Base-by-base conservation (phyloP, 2,797 vertebrate species). In the Eulemur mongoz region DNA sequence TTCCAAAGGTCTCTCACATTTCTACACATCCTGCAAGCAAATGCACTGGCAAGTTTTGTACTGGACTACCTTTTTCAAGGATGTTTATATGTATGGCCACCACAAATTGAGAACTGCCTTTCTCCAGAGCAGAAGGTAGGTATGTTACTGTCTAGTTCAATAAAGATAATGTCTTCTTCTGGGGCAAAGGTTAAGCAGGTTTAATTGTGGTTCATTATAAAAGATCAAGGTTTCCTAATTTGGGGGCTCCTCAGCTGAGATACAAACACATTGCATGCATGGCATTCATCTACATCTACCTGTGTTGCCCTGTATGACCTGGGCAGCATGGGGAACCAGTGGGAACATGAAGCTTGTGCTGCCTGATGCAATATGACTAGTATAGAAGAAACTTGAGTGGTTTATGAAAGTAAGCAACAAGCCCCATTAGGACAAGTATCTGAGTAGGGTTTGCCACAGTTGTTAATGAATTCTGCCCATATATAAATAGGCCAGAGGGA, bases 21-120 rank as follows among this genome's bases (percentile, higher is more conserved):
- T 95, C 87, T 87, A 35, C 43, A 95, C 52, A 79, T 73, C 54
- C 78, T 95, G 17, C 48, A 93, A 89, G 40, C 59, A 87, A 59
- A 79, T 76, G 10, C 18, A 54, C 40, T 67, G n/a, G 72, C 4
- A 10, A 59, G 43, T n/a, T 94, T 90, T 84, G 3, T 65, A 65
- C 65, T 70, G 32, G 45, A 65, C 27, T 79, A 52, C 57, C 25
- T 96, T 94, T 94, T 94, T 87, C 75, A 54, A 73, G 7, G 63
- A 67, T 82, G 69, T 76, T 90, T 93, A 57, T 65, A 79, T 20
- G 43, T 89, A 87, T 0, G 78, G n/a, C 9, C 17, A 80, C 12
- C 6, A 43, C 61, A 91, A 87, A 83, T 0, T 43, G 75, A 89
- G 40, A 70, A 78, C 25, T 76, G 32, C 32, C 57, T 86, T 81